A percentile compares a stretch with the other conserved stretches of the same genome.
phyloP scores from a whole-genome alignment of 2,113 vertebrate genomes.

The Bubo scandiacus region DNA sequence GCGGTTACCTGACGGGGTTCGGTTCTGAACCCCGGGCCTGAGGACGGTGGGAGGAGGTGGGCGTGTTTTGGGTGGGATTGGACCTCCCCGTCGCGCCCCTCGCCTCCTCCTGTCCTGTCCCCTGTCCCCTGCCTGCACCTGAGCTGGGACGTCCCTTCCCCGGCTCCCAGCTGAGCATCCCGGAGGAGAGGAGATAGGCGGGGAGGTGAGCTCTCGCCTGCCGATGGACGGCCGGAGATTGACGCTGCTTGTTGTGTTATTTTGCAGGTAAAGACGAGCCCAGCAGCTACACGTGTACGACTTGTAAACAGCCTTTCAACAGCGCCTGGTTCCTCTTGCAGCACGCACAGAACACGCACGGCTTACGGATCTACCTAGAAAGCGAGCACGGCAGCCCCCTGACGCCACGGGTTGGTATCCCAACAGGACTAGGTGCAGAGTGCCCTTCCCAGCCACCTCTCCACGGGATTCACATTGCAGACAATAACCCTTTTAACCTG shows the following conservation, averaged over 20 bases:
- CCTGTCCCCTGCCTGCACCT: background rate
- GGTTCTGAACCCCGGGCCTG: background rate
- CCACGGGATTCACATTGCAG: constrained; percentile 98
- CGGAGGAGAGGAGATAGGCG: background rate
- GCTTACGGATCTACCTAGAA: constrained; percentile 99
- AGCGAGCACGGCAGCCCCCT: constrained; percentile 98
- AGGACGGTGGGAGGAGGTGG: background rate
- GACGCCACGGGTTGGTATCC: constrained; percentile 95
- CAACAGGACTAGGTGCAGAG: constrained; percentile 93
- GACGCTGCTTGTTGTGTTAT: constrained; percentile 80
- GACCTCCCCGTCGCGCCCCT: background rate
- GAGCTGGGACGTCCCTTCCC: background rate
- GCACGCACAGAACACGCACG: constrained; percentile 98
- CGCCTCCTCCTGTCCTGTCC: background rate
- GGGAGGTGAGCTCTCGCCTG: background rate
- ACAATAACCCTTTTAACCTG: constrained; percentile 99
- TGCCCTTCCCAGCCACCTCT: constrained; percentile 96
- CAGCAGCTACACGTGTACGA: constrained; percentile 99
- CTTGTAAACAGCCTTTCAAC: constrained; percentile 98
- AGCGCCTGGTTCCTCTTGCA: constrained; percentile 99
- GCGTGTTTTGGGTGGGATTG: background rate
- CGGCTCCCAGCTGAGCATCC: background rate
- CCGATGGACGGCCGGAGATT: constrained; percentile 61
- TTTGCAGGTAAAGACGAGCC: constrained; percentile 98
- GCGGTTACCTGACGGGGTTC: background rate